Evolutionary conservation across 2,113 vertebrate species (phyloP), one percentile per base, ranked within the genome.

Genomic region (Solea senegalensis): DNA sequence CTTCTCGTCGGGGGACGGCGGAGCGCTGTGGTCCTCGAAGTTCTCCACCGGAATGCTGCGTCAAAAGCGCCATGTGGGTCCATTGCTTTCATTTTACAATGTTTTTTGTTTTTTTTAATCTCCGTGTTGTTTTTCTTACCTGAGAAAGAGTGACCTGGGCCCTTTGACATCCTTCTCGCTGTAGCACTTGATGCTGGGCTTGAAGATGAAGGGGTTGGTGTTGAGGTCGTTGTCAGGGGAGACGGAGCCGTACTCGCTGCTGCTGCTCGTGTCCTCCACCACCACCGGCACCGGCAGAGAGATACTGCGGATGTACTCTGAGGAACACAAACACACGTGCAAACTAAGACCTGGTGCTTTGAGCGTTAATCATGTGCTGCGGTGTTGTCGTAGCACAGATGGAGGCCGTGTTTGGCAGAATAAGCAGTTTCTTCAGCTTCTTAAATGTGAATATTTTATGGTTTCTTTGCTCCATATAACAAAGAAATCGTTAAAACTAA

Each of bases 1-100:
- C 69, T 98, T 97, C 79, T 99, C 97, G 77, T 99, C 98, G 0
- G 98, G 98, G 46, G 98, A 99, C 0, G 98, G 97, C 4, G 98
- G 98, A 0, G 98, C 98, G 10, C 98, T 99, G 90, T 99, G 97
- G 84, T 99, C 98, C 83, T 99, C 97, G 72, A 98, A 99, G 85
- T 98, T 96, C 88, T 99, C 98, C 85, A 98, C 98, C 7, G 98
- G 98, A 73, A 99, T 98, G 85, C 98, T 98, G 81, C 44, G 9
- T 46, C 9, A 45, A 67, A 16, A 52, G 15, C 34, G 48, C n/a
- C 5, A 2, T 12, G 49, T 14, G 2, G 5, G 34, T 34, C 7
- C 7, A 28, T 13, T 16, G 45, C 12, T 45, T 9, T 28, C 1
- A 13, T 51, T 43, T 51, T 13, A 0, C 3, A 54, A 27, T 28